Conservation (phyloP, 1,140 invertebrate species). For the Galleria mellonella region DNA sequence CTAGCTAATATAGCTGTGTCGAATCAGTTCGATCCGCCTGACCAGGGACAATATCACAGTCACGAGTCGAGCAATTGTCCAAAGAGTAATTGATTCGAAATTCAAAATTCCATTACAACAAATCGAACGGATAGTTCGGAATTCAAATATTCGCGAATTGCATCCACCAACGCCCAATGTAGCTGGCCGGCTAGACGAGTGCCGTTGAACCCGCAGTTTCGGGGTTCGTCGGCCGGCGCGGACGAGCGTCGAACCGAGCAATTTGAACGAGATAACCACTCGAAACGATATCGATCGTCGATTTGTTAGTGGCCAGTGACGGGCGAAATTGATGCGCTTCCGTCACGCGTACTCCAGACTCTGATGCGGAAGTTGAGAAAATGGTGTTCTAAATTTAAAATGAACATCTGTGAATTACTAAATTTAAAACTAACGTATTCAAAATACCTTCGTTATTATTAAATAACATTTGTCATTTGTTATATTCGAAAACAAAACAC, state of each 20-base stretch:
- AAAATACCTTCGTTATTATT: too few relatives aligned
- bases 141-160: constrained; percentile 1
- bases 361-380: too few relatives aligned
- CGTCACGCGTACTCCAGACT: neutral
- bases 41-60: too few relatives aligned
- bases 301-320: constrained; percentile 3
- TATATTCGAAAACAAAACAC: too few relatives aligned
- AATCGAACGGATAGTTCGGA: neutral
- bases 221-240: constrained; percentile 7
- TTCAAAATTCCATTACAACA: too few relatives aligned
- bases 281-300: neutral
- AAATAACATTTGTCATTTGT: too few relatives aligned
- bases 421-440: too few relatives aligned
- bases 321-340: constrained; percentile 2
- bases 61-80: too few relatives aligned
- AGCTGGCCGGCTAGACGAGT: constrained; percentile 1
- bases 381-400: too few relatives aligned
- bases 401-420: too few relatives aligned
- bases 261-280: neutral
- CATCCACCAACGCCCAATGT: constrained; percentile 1
- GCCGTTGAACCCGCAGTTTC: constrained; percentile 6
- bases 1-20: neutral
- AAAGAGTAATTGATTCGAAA: too few relatives aligned
- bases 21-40: too few relatives aligned
- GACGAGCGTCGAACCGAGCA: neutral